phyloP scores from a whole-genome alignment of 1,140 invertebrate species.

The Conopomorpha cramerella region DNA sequence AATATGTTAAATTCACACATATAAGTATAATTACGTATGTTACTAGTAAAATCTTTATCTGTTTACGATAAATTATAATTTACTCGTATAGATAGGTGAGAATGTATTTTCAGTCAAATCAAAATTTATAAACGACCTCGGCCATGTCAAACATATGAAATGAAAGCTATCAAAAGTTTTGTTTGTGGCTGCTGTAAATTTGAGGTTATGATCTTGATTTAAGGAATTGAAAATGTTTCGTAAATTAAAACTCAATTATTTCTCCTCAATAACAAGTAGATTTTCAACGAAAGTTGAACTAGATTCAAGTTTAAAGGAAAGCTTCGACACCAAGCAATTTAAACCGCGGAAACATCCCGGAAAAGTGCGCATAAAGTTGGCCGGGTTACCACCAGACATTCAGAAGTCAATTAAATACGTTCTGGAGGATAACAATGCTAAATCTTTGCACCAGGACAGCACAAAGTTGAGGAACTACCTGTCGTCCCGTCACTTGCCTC shows the following conservation, averaged over 20 bases:
- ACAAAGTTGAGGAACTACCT: conserved; percentile 65
- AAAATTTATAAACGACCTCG: no score
- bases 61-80: no score
- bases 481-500: conserved; percentile 62
- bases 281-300: conserved; percentile 55
- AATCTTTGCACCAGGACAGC: conserved; percentile 56
- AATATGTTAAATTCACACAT: no score
- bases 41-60: no score
- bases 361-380: conserved; percentile 46
- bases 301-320: conserved; percentile 50
- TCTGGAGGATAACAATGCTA: conserved; percentile 61
- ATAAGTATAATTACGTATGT: no score
- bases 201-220: neutral
- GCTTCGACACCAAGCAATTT: conserved; percentile 61
- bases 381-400: conserved; percentile 64
- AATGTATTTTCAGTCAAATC: no score
- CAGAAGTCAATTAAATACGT: conserved; percentile 56
- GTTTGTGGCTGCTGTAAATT: no score
- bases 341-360: conserved; percentile 75
- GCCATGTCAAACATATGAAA: no score
- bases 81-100: no score
- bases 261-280: conserved; percentile 16
- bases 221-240: conserved; percentile 38
- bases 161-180: no score
- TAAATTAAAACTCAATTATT: conserved; percentile 20